Percentiles rank a stretch among this genome's conserved stretches.
Evolutionary conservation across 2,888 invertebrate genomes (phyloP).

Genomic region (Cheilosia grossa): DNA sequence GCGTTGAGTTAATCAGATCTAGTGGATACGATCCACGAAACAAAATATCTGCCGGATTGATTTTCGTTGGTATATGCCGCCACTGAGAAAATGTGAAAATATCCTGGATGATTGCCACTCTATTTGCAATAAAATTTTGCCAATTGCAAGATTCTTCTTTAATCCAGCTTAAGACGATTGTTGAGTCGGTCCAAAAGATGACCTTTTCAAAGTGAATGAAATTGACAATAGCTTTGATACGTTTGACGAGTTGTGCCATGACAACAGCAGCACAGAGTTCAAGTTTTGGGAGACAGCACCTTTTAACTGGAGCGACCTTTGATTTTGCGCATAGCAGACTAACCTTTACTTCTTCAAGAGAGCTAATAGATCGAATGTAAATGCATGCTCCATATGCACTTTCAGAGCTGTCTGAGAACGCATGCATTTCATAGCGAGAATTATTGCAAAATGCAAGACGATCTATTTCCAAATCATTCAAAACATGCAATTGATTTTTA

Average conservation of each 20-base stretch:
- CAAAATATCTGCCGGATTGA: no score
- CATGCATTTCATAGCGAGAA: slow-evolving; percentile 47
- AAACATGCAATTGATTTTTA: slow-evolving; percentile 20
- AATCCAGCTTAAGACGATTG: slow-evolving; percentile 45
- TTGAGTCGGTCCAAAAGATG: slow-evolving; percentile 48
- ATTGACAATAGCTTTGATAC: slow-evolving; percentile 16
- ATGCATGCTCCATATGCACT: slow-evolving; percentile 46
- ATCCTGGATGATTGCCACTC: slow-evolving; percentile 46
- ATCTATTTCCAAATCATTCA: slow-evolving; percentile 37
- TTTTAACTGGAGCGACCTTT: slow-evolving; percentile 37
- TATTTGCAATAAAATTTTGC: slow-evolving; percentile 52
- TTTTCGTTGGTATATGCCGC: no score
- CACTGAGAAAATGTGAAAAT: slow-evolving; percentile 38
- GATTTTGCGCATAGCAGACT: slow-evolving; percentile 44
- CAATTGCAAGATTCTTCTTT: slow-evolving; percentile 37
- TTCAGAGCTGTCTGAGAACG: slow-evolving; percentile 51
- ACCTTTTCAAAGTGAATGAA: slow-evolving; percentile 31
- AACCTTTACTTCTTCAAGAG: slow-evolving; percentile 17
- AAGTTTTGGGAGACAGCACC: slow-evolving; percentile 33
- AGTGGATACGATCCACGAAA: slow-evolving; percentile 36
- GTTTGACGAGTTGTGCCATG: slow-evolving; percentile 43
- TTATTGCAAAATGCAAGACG: slow-evolving; percentile 30
- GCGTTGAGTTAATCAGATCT: slow-evolving; percentile 27
- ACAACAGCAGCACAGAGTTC: slow-evolving; percentile 55
- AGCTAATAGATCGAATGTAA: slow-evolving; percentile 32